Conservation (phyloP, 2,888 invertebrate genomes). For the Noctua pronuba region DNA sequence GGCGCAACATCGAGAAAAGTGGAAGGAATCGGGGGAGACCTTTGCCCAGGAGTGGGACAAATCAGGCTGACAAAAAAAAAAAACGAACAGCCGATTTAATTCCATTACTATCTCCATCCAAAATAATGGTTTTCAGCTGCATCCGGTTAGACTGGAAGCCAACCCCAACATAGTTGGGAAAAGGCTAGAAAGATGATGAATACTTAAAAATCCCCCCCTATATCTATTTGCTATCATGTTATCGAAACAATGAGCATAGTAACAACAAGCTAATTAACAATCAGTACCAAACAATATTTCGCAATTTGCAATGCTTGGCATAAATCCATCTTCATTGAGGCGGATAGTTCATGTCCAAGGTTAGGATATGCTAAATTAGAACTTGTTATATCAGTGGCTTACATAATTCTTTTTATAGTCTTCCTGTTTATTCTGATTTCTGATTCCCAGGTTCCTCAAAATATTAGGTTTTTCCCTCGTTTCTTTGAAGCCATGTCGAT, state of each 20-base stretch:
- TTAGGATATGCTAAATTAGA: constrained; percentile 39
- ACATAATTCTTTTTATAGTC: constrained; percentile 6
- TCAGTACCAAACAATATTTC: neutral
- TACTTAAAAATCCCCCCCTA: neutral
- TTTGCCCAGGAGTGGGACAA: too few species aligned
- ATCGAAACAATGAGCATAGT: constrained; percentile 6
- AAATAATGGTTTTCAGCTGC: too few species aligned
- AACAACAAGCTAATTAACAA: constrained; percentile 12
- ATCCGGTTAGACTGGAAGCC: neutral
- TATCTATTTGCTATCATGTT: neutral
- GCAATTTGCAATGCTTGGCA: constrained; percentile 43
- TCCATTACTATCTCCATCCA: too few species aligned
- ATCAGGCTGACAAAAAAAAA: too few species aligned
- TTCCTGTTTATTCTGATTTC: constrained; percentile 2
- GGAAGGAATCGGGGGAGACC: too few species aligned
- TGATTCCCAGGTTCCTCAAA: neutral
- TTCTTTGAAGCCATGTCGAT: neutral
- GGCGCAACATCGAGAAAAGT: too few species aligned
- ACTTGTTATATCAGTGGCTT: constrained; percentile 4
- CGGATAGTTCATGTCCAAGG: constrained; percentile 44
- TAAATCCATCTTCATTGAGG: constrained; percentile 39
- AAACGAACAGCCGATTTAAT: neutral
- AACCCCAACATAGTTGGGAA: neutral
- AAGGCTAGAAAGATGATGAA: neutral
- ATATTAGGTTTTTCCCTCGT: neutral